These are phyloP conservation scores for Strigops habroptila DNA, from an alignment of 2,113 vertebrate species.

Conservation along the genomic window DNA sequence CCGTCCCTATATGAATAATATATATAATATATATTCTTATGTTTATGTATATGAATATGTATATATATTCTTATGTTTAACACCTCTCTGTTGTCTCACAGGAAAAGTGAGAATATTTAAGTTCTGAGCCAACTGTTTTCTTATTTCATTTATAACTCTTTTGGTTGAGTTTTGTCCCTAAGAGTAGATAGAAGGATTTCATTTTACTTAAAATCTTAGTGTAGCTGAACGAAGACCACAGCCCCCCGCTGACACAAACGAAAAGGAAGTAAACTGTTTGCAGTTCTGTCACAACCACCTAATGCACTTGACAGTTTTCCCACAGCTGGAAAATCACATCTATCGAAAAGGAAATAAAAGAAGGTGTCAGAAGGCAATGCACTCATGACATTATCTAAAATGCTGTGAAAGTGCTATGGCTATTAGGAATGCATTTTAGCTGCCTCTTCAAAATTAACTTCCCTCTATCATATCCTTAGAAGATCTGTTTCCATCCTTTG, in stretches of 20 bases:
- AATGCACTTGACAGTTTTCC: neutral
- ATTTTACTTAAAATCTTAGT: neutral
- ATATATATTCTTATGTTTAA: neutral
- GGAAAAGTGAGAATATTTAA: neutral
- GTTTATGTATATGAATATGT: neutral
- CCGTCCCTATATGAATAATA: rapidly evolving
- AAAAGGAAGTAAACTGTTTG: neutral
- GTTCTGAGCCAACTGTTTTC: neutral
- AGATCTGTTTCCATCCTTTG: neutral
- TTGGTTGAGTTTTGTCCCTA: neutral
- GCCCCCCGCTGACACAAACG: neutral
- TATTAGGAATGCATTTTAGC: neutral
- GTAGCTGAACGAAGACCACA: neutral
- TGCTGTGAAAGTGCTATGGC: neutral
- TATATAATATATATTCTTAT: neutral
- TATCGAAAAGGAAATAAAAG: neutral
- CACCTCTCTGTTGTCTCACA: neutral
- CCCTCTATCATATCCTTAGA: neutral
- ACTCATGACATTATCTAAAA: neutral
- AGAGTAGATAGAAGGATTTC: neutral
- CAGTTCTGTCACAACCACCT: neutral
- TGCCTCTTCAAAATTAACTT: neutral
- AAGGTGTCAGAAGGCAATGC: neutral
- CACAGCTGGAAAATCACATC: neutral
- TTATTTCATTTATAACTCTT: neutral